phyloP scores from a whole-genome alignment of 2,888 invertebrate species.

The Tachina grossa region DNA sequence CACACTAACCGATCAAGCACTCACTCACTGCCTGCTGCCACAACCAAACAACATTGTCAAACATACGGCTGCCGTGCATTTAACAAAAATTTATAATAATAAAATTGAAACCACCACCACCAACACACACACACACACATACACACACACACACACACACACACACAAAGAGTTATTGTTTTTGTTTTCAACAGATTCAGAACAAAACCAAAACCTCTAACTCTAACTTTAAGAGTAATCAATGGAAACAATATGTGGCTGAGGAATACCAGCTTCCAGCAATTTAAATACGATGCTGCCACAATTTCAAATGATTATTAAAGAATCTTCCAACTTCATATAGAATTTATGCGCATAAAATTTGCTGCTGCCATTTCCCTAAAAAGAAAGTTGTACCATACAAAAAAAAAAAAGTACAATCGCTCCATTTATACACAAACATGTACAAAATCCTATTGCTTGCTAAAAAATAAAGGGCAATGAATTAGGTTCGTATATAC shows the following conservation, averaged over 20 bases:
- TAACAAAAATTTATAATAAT: slow-evolving; percentile 37
- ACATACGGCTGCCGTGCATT: slow-evolving; percentile 50
- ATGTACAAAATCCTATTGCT: no score
- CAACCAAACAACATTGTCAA: slow-evolving; percentile 11
- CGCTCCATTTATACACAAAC: no score
- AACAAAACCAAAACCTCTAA: background rate
- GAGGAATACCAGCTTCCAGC: slow-evolving; percentile 14
- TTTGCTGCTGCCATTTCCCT: no score
- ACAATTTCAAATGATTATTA: background rate
- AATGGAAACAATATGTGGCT: slow-evolving; percentile 7
- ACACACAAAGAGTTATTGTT: slow-evolving; percentile 25
- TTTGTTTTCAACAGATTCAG: background rate
- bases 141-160: slow-evolving; percentile 39
- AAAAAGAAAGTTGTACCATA: no score
- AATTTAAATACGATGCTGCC: slow-evolving; percentile 26
- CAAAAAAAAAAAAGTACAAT: no score
- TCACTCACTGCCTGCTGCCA: background rate
- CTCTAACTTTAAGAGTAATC: background rate
- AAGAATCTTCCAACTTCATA: background rate
- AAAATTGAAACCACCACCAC: slow-evolving; percentile 44
- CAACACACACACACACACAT: slow-evolving; percentile 30
- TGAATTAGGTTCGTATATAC: no score
- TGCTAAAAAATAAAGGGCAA: no score
- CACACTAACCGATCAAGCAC: slow-evolving; percentile 2
- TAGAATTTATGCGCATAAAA: background rate